These are phyloP conservation scores for Achlya flavicornis DNA, from an alignment of 2,888 invertebrate genomes.

Conservation along the genomic window DNA sequence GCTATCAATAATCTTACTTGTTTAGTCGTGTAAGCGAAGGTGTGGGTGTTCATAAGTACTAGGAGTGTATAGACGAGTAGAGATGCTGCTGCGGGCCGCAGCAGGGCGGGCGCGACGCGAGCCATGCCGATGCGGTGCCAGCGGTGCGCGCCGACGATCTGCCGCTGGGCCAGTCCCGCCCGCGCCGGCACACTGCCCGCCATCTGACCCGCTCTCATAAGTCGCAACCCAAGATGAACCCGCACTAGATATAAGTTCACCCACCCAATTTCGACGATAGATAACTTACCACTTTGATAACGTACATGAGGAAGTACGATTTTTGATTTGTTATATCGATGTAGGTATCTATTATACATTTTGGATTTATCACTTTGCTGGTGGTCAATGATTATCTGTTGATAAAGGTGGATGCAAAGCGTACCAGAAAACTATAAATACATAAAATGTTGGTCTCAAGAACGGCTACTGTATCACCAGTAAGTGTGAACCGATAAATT, in stretches of 20 bases:
- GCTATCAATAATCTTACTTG: slow-evolving; percentile 36
- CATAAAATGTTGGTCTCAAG: no score
- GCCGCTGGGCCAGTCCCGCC: slow-evolving; percentile 43
- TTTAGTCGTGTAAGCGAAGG: slow-evolving; percentile 21
- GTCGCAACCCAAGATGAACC: slow-evolving; percentile 68
- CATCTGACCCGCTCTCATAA: slow-evolving; percentile 65
- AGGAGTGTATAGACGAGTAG: slow-evolving; percentile 20
- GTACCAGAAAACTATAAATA: no score
- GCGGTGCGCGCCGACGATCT: slow-evolving; percentile 60
- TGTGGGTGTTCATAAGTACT: slow-evolving; percentile 19
- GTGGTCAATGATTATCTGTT: no score
- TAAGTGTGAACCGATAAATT: no score
- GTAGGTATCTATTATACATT: no score
- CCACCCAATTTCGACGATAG: slow-evolving; percentile 79
- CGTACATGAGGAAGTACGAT: slow-evolving; percentile 59
- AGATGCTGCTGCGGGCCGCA: slow-evolving; percentile 28
- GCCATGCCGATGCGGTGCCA: slow-evolving; percentile 63
- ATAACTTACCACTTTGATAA: slow-evolving; percentile 49
- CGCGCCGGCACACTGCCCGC: slow-evolving; percentile 58
- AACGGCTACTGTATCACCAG: no score
- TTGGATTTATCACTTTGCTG: no score
- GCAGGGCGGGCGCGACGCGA: slow-evolving; percentile 44
- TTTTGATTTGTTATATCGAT: slow-evolving; percentile 24
- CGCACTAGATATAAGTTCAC: slow-evolving; percentile 76
- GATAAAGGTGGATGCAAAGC: no score